phyloP scores from a whole-genome alignment of 2,888 invertebrate species.

The Marronus borbonicus region DNA sequence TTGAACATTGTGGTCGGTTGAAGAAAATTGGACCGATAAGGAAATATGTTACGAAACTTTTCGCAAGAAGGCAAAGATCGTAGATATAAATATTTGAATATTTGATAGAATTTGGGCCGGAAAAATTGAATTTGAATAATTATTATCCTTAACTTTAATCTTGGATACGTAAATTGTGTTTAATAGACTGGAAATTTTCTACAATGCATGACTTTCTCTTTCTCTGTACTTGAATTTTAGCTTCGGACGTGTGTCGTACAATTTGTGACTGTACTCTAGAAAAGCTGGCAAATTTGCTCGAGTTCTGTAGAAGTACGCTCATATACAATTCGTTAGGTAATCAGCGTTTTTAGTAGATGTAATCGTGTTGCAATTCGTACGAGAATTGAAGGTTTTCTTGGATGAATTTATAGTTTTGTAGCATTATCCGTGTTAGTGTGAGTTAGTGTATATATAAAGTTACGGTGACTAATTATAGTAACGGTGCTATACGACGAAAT shows the following conservation, averaged over 20 bases:
- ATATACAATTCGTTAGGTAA: conserved; percentile 28
- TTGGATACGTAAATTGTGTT: neutral
- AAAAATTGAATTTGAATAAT: too few species aligned
- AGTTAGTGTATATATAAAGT: too few species aligned
- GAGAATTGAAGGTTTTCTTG: neutral
- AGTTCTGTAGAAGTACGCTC: conserved; percentile 32
- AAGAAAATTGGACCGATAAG: too few species aligned
- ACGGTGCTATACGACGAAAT: conserved; percentile 17
- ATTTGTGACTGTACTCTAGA: too few species aligned
- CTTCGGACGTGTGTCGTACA: neutral
- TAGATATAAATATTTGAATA: too few species aligned
- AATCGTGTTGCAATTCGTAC: neutral
- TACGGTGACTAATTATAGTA: conserved; percentile 14
- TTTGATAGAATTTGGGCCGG: too few species aligned
- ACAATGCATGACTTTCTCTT: conserved; percentile 17
- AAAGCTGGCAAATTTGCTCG: conserved; percentile 25
- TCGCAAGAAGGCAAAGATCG: neutral
- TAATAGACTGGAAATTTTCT: conserved; percentile 29
- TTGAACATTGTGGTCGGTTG: too few species aligned
- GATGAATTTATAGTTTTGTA: neutral
- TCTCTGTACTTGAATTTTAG: conserved; percentile 9
- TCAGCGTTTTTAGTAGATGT: conserved; percentile 12
- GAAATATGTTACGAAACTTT: too few species aligned
- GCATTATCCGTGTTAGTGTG: too few species aligned
- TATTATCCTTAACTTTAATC: too few species aligned